These are phyloP conservation scores for Platycercus adscitus DNA, from an alignment of 2,113 vertebrate genomes.

Conservation along the genomic window DNA sequence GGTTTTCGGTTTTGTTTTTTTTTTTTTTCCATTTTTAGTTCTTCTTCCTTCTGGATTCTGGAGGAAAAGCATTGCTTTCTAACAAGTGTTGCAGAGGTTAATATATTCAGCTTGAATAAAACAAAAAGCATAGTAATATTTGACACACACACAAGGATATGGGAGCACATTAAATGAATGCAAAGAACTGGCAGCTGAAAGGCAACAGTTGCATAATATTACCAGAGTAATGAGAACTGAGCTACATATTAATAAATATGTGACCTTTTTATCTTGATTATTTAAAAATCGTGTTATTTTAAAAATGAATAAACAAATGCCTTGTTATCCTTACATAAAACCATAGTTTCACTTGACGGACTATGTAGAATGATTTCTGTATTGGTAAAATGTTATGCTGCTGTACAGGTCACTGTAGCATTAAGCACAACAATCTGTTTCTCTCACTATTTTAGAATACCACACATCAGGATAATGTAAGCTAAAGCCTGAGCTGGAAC, in stretches of 20 bases:
- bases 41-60: neutral
- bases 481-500: neutral
- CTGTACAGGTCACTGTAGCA: neutral
- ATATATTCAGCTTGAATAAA: conserved; percentile 48
- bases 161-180: neutral
- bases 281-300: conserved; percentile 67
- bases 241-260: conserved; percentile 70
- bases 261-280: conserved; percentile 70
- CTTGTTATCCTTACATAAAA: conserved; percentile 52
- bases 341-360: neutral
- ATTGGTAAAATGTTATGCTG: neutral
- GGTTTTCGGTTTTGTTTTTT: neutral
- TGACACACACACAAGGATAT: neutral
- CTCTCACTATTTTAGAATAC: neutral
- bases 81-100: conserved; percentile 28
- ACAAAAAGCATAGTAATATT: conserved; percentile 27
- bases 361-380: neutral
- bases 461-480: neutral
- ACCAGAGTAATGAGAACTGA: conserved; percentile 51
- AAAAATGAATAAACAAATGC: conserved; percentile 50
- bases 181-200: conserved; percentile 9
- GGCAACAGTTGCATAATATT: conserved; percentile 63
- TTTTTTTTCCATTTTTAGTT: neutral
- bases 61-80: neutral
- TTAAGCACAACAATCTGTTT: neutral